Evolutionary conservation across 2,113 vertebrate genomes (phyloP).

Genomic region (Etia nguti): DNA sequence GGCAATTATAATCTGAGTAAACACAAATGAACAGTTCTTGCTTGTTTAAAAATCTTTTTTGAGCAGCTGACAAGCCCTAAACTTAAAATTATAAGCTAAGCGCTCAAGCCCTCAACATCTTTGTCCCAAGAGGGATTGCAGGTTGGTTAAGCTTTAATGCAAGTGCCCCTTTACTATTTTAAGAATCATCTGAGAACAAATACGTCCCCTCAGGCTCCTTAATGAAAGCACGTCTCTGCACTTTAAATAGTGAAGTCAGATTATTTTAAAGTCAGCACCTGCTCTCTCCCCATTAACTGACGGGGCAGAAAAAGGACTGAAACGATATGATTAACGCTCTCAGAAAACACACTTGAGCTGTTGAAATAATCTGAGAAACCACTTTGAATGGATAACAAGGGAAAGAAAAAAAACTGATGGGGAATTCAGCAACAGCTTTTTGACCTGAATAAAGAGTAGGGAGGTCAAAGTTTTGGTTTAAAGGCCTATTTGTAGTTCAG

Average conservation of each 20-base stretch:
- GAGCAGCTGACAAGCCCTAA: not conserved
- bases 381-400: not conserved
- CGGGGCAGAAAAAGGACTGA: not conserved
- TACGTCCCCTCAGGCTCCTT: not conserved
- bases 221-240: not conserved
- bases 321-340: not conserved
- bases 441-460: not conserved
- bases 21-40: not conserved
- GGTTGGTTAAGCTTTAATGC: not conserved
- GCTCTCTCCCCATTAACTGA: not conserved
- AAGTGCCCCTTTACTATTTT: not conserved
- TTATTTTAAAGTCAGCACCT: not conserved
- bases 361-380: not conserved
- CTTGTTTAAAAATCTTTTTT: not conserved
- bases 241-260: not conserved
- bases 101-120: fast-evolving
- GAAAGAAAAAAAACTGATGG: not conserved
- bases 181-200: not conserved
- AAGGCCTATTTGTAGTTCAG: not conserved
- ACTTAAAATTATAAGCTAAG: not conserved
- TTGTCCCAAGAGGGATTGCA: not conserved
- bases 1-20: not conserved
- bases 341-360: not conserved
- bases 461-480: not conserved
- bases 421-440: not conserved